These are phyloP conservation scores for Drosophila parthenogenetica DNA, from an alignment of 2,888 invertebrate species.

Conservation along the genomic window DNA sequence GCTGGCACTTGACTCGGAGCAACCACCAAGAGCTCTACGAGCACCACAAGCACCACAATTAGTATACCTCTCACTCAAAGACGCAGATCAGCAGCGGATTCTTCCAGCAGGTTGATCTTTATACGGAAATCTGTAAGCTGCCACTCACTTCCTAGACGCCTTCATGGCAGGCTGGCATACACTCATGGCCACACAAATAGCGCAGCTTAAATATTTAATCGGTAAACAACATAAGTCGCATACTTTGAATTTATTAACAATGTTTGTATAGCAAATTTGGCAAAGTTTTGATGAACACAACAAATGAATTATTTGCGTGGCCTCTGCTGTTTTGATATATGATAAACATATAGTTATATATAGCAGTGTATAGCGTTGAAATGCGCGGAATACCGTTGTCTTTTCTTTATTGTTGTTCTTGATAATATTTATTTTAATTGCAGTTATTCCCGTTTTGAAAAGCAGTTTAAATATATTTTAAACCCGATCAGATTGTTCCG, in stretches of 20 bases:
- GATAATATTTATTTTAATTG: slow-evolving; percentile 32
- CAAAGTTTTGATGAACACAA: neutral
- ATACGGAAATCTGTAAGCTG: slow-evolving; percentile 60
- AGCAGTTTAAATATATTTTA: slow-evolving; percentile 54
- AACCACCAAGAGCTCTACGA: slow-evolving; percentile 19
- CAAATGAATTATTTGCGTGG: neutral
- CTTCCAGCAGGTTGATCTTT: slow-evolving; percentile 33
- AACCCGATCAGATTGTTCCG: slow-evolving; percentile 51
- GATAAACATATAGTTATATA: neutral
- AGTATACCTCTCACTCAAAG: slow-evolving; percentile 33
- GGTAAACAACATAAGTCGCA: too few species aligned
- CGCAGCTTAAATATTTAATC: neutral
- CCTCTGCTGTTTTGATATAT: neutral
- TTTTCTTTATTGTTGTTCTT: slow-evolving; percentile 27
- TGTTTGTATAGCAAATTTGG: too few species aligned
- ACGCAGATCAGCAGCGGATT: slow-evolving; percentile 8
- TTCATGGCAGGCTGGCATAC: slow-evolving; percentile 7
- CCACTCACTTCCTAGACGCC: slow-evolving; percentile 55
- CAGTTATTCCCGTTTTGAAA: slow-evolving; percentile 55
- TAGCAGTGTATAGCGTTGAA: neutral
- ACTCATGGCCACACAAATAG: neutral
- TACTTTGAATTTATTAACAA: neutral
- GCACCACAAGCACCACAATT: neutral
- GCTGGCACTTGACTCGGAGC: slow-evolving; percentile 15
- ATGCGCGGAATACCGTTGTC: slow-evolving; percentile 14